phyloP scores from a whole-genome alignment of 2,113 vertebrate species.

The Noturus placidus region DNA sequence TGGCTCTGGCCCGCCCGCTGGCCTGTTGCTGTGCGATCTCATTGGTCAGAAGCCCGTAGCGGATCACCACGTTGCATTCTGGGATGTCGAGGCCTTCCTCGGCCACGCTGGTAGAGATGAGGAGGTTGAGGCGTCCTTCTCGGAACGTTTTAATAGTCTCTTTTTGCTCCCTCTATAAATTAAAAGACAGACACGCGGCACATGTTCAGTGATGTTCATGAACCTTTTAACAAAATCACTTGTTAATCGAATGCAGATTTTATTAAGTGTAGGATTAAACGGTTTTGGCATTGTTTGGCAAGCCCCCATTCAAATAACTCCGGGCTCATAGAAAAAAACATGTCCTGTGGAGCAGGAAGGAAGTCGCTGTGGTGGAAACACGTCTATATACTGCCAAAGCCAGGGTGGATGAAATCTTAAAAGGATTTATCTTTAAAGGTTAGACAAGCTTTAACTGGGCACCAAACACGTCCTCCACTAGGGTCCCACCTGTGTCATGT shows the following conservation, averaged over 20 bases:
- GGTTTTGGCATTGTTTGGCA: neutral
- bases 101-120: constrained; percentile 88
- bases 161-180: constrained; percentile 72
- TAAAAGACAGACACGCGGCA: neutral
- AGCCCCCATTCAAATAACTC: neutral
- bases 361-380: neutral
- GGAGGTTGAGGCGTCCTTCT: constrained; percentile 76
- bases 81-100: constrained; percentile 92
- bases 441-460: neutral
- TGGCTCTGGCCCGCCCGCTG: constrained; percentile 81
- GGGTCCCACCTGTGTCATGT: constrained; percentile 86
- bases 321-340: neutral
- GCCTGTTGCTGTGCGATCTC: constrained; percentile 93
- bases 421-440: neutral
- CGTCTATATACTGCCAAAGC: neutral
- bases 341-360: neutral
- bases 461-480: neutral
- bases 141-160: constrained; percentile 80
- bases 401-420: neutral
- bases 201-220: neutral
- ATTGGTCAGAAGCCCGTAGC: constrained; percentile 91
- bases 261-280: neutral
- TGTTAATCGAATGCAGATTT: neutral
- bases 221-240: neutral
- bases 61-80: constrained; percentile 86